Conservation (phyloP, 1,140 invertebrate genomes). For the Drosophila saltans region DNA sequence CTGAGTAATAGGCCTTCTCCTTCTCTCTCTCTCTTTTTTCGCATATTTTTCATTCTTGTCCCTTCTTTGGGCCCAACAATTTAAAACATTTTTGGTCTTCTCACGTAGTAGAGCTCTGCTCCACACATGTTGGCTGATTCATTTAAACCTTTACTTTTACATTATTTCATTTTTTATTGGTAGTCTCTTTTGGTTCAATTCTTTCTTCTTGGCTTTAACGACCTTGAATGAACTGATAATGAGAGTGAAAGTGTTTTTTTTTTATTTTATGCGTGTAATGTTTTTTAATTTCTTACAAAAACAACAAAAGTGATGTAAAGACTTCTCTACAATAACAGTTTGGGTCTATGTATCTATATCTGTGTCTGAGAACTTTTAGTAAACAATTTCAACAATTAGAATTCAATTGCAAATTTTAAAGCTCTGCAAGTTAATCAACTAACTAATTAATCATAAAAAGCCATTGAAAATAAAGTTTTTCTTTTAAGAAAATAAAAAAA, state of each 20-base stretch:
- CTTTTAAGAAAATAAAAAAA: too few relatives aligned
- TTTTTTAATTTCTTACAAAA: slow-evolving; percentile 41
- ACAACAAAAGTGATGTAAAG: background rate
- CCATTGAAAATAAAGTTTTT: too few relatives aligned
- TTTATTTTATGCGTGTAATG: slow-evolving; percentile 42
- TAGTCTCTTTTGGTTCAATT: slow-evolving; percentile 39
- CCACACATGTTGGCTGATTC: slow-evolving; percentile 40
- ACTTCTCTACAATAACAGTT: background rate
- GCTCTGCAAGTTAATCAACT: too few relatives aligned
- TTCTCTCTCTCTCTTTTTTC: background rate
- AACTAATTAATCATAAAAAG: too few relatives aligned
- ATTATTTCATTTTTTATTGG: slow-evolving; percentile 46
- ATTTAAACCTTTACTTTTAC: slow-evolving; percentile 52
- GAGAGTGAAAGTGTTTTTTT: slow-evolving; percentile 52
- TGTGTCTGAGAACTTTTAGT: too few relatives aligned
- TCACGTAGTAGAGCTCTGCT: slow-evolving; percentile 41
- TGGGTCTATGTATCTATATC: too few relatives aligned
- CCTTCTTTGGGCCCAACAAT: slow-evolving; percentile 17
- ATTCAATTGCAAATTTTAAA: too few relatives aligned
- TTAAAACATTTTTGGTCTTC: slow-evolving; percentile 27
- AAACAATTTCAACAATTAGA: too few relatives aligned
- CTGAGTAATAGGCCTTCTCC: slow-evolving; percentile 22
- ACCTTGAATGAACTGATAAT: slow-evolving; percentile 52
- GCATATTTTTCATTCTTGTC: slow-evolving; percentile 15
- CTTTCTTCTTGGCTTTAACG: slow-evolving; percentile 41